phyloP scores from a whole-genome alignment of 2,113 vertebrate genomes.

The Elachura formosa region DNA sequence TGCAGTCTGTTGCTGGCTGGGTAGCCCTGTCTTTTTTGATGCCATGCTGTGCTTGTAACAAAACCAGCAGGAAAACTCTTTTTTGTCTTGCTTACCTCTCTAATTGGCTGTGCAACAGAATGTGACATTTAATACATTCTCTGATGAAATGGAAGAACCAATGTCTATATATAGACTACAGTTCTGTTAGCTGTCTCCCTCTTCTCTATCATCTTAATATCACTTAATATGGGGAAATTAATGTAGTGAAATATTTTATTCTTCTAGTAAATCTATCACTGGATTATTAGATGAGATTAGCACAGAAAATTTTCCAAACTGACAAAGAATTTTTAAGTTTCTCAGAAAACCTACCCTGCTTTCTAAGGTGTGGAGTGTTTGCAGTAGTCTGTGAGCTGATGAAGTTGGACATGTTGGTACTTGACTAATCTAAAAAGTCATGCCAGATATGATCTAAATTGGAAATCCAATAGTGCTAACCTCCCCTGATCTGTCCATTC shows the following conservation, averaged over 20 bases:
- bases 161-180: constrained; percentile 25
- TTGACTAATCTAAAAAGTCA: not conserved
- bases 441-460: not conserved
- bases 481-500: not conserved
- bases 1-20: not conserved
- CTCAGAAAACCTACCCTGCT: not conserved
- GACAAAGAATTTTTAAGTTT: not conserved
- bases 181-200: not conserved
- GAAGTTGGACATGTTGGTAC: not conserved
- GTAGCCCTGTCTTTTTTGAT: not conserved
- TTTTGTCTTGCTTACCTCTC: constrained; percentile 33
- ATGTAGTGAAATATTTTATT: not conserved
- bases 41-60: constrained; percentile 24
- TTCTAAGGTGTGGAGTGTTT: not conserved
- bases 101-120: constrained; percentile 46
- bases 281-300: not conserved
- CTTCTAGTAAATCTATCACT: not conserved
- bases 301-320: not conserved
- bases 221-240: not conserved
- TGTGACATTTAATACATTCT: constrained; percentile 56
- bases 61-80: constrained; percentile 44
- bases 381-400: not conserved
- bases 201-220: not conserved
- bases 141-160: constrained; percentile 24
- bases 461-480: not conserved